These are phyloP conservation scores for Cryptomyrus ogoouensis DNA, from an alignment of 2,113 vertebrate species.

Conservation along the genomic window DNA sequence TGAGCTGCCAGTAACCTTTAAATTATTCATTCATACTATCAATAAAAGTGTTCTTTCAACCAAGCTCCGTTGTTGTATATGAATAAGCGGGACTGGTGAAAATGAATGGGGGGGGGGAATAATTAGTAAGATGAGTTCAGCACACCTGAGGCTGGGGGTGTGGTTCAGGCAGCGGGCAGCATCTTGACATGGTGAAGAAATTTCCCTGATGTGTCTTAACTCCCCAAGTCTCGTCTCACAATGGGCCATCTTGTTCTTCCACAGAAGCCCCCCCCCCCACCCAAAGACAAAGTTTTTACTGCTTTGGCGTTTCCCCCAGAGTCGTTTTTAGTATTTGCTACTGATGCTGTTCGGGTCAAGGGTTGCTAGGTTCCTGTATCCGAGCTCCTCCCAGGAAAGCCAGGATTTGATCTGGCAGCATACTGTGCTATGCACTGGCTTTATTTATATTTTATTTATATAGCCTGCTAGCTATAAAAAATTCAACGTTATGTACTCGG, in stretches of 20 bases:
- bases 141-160: not conserved
- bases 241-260: not conserved
- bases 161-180: not conserved
- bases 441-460: not conserved
- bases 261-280: not conserved
- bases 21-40: conserved; percentile 10
- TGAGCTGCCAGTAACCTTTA: not conserved
- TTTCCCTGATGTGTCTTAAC: not conserved
- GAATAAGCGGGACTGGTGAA: not conserved
- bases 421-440: not conserved
- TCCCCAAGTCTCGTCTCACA: not conserved
- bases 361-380: not conserved
- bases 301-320: not conserved
- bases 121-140: not conserved
- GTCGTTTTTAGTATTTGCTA: not conserved
- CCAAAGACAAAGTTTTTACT: not conserved
- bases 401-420: not conserved
- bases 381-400: not conserved
- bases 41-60: not conserved
- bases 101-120: not conserved
- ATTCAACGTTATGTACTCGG: not conserved
- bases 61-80: not conserved
- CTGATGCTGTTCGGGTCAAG: not conserved
- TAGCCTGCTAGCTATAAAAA: not conserved
- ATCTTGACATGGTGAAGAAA: not conserved